Evolutionary conservation across 1,140 invertebrate species (phyloP).

Genomic region (Akabosia matsudoensis): DNA sequence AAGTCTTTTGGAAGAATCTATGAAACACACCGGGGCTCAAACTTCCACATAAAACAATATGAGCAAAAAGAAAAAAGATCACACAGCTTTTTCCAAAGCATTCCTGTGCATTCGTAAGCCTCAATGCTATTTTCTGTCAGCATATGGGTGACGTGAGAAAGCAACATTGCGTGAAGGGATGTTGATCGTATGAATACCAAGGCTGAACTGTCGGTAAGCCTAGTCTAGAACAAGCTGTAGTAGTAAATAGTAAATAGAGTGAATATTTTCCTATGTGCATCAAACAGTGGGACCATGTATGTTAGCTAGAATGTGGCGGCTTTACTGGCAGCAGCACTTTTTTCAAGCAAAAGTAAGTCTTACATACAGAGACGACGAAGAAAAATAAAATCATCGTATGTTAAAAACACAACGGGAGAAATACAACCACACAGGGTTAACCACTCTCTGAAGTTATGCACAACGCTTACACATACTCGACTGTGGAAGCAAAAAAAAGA

Average conservation of each 20-base stretch:
- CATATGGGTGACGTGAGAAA: conserved; percentile 12
- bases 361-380: too few relatives aligned
- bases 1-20: too few relatives aligned
- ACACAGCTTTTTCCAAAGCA: too few relatives aligned
- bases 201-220: neutral
- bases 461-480: too few relatives aligned
- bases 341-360: neutral
- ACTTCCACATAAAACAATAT: too few relatives aligned
- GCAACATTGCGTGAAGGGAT: neutral
- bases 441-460: too few relatives aligned
- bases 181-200: conserved; percentile 8
- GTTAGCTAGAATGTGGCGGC: neutral
- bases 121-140: neutral
- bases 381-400: neutral
- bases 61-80: too few relatives aligned
- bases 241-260: neutral
- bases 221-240: neutral
- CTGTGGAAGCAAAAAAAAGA: neutral
- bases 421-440: neutral
- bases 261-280: neutral
- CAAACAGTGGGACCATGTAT: neutral
- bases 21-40: too few relatives aligned
- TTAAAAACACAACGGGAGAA: neutral
- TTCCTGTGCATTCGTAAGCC: too few relatives aligned
- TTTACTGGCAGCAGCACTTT: neutral